Conservation (phyloP, 1,140 invertebrate species). For the Drosophila lacteicornis region DNA sequence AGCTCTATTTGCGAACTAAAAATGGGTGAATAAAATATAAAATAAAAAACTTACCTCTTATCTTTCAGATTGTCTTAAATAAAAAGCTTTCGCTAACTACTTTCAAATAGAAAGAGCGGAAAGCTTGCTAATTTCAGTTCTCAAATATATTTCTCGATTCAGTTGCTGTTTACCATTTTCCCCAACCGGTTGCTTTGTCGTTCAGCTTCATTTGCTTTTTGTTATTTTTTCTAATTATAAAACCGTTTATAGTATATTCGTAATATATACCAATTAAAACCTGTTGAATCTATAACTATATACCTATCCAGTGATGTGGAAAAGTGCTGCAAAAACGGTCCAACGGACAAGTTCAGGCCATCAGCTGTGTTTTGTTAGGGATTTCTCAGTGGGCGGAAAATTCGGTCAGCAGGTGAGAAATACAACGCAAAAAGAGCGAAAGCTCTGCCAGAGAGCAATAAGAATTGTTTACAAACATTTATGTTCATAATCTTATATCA, state of each 20-base stretch:
- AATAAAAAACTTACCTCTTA: neutral
- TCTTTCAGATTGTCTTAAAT: neutral
- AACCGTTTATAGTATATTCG: constrained; percentile 15
- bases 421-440: constrained; percentile 13
- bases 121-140: constrained; percentile 1
- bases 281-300: neutral
- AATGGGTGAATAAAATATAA: neutral
- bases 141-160: neutral
- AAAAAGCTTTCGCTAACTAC: constrained; percentile 14
- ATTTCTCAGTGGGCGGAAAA: constrained; percentile 17
- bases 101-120: constrained; percentile 3
- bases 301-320: constrained; percentile 34
- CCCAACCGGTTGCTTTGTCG: neutral
- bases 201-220: neutral
- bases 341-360: neutral
- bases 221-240: constrained; percentile 1
- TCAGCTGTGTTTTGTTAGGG: constrained; percentile 48
- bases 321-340: neutral
- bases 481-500: constrained; percentile 14
- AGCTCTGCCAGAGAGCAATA: constrained; percentile 6
- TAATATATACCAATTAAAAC: constrained; percentile 9
- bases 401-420: constrained; percentile 58
- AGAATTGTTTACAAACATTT: constrained; percentile 71
- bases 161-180: constrained; percentile 7
- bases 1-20: neutral